Evolutionary conservation across 2,888 invertebrate species (phyloP).

Genomic region (Pachliopta kotzebuea): DNA sequence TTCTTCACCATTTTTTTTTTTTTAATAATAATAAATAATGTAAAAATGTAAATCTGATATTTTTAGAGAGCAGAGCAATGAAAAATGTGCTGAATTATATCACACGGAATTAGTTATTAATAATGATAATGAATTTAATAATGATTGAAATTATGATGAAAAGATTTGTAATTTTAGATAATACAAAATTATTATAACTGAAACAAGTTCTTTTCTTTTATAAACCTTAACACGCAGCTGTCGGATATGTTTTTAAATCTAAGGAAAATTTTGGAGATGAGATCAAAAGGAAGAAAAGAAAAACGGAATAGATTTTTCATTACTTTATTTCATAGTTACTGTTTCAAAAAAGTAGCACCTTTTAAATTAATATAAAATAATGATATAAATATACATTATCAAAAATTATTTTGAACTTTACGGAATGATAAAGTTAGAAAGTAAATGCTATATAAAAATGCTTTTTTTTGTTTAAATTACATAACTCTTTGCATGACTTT

Average conservation of each 20-base stretch:
- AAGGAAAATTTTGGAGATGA: not conserved
- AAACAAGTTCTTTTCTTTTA: constrained; percentile 23
- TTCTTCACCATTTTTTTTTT: constrained; percentile 35
- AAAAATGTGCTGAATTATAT: constrained; percentile 69
- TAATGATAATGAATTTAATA: constrained; percentile 47
- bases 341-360: constrained; percentile 17
- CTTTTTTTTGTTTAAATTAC: not conserved
- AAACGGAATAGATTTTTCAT: not conserved
- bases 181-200: constrained; percentile 50
- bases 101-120: constrained; percentile 61
- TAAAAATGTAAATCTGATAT: constrained; percentile 76
- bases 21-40: constrained; percentile 55
- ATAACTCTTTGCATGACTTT: too few species aligned
- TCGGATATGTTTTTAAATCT: not conserved
- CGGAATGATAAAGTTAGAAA: constrained; percentile 22
- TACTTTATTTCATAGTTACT: not conserved
- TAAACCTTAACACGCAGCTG: not conserved
- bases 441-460: not conserved
- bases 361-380: constrained; percentile 2
- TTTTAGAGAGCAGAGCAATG: constrained; percentile 62
- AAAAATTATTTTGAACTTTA: not conserved
- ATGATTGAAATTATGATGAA: constrained; percentile 64
- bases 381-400: not conserved
- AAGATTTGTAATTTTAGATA: constrained; percentile 79
- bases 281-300: not conserved